A percentile compares a stretch with the other conserved stretches of the same genome.
These are phyloP conservation scores for Sebastolobus alascanus DNA, from an alignment of 2,797 vertebrate genomes.

Conservation along the genomic window DNA sequence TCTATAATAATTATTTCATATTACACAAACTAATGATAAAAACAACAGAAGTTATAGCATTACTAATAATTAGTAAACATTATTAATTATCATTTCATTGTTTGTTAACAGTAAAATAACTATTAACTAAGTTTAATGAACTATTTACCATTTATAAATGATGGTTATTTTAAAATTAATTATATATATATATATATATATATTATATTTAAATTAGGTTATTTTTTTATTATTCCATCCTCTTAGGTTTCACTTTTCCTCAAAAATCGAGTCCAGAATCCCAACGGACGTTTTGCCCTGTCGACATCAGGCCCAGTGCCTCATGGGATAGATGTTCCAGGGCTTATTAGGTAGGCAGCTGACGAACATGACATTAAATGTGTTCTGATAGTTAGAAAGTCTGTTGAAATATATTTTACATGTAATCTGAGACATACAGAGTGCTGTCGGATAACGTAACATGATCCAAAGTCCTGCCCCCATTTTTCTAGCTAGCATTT, in stretches of 20 bases:
- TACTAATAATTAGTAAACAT: no score
- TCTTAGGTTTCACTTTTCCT: conserved; percentile 81
- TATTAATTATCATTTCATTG: no score
- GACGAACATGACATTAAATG: neutral
- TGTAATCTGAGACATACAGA: neutral
- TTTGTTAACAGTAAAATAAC: no score
- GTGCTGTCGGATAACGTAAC: neutral
- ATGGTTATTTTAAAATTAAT: neutral
- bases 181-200: neutral
- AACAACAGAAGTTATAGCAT: no score
- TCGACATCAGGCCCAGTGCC: conserved; percentile 90
- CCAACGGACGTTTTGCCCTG: conserved; percentile 81
- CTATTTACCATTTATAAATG: no score
- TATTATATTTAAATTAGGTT: neutral
- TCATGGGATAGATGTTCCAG: conserved; percentile 90
- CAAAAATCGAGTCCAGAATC: conserved; percentile 77
- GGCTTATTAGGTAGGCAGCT: conserved; percentile 89
- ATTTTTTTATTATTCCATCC: neutral
- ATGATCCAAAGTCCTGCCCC: neutral
- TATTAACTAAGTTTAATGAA: no score
- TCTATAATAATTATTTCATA: no score
- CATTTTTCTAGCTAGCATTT: neutral
- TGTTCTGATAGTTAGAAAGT: neutral
- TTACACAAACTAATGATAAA: no score
- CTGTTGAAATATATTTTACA: neutral